Evolutionary conservation across 2,797 vertebrate species (phyloP).

Genomic region (Cyprinodon diabolis): DNA sequence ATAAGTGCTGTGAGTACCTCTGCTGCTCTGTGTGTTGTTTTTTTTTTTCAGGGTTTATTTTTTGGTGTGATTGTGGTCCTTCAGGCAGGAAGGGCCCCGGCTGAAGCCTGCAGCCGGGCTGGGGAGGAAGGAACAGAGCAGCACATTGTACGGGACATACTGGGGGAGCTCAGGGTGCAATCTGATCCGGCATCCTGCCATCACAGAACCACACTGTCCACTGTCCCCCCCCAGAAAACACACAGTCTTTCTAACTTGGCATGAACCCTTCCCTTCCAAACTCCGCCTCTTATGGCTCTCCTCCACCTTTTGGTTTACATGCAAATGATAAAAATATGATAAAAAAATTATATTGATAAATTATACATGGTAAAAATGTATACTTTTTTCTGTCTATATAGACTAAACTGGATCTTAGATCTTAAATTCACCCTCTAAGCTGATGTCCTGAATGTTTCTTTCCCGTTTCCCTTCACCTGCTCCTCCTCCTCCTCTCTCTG

Average conservation of each 20-base stretch:
- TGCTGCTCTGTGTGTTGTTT: slow-evolving; percentile 58
- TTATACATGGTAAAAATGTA: no score
- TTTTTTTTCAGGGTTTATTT: slow-evolving; percentile 59
- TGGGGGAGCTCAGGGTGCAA: slow-evolving; percentile 66
- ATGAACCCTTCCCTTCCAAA: slow-evolving; percentile 25
- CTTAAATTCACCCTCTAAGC: neutral
- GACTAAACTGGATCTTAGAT: neutral
- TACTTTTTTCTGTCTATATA: no score
- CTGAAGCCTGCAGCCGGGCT: slow-evolving; percentile 62
- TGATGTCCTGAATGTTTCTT: slow-evolving; percentile 5
- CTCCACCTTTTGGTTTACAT: slow-evolving; percentile 31
- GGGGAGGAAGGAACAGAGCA: slow-evolving; percentile 67
- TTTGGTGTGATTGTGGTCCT: slow-evolving; percentile 70
- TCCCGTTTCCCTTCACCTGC: neutral
- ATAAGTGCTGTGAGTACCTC: slow-evolving; percentile 18
- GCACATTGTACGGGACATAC: slow-evolving; percentile 73
- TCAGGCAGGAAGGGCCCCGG: slow-evolving; percentile 71
- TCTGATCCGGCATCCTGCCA: slow-evolving; percentile 72
- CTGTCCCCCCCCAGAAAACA: slow-evolving; percentile 51
- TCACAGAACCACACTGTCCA: slow-evolving; percentile 65
- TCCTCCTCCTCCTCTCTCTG: neutral
- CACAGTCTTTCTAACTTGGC: slow-evolving; percentile 21
- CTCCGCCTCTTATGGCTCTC: slow-evolving; percentile 10
- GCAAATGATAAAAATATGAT: slow-evolving; percentile 1
- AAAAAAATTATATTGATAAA: no score